Percentiles rank a stretch among this genome's conserved stretches.
These are phyloP conservation scores for Numida meleagris DNA, from an alignment of 2,113 vertebrate species.

Conservation along the genomic window DNA sequence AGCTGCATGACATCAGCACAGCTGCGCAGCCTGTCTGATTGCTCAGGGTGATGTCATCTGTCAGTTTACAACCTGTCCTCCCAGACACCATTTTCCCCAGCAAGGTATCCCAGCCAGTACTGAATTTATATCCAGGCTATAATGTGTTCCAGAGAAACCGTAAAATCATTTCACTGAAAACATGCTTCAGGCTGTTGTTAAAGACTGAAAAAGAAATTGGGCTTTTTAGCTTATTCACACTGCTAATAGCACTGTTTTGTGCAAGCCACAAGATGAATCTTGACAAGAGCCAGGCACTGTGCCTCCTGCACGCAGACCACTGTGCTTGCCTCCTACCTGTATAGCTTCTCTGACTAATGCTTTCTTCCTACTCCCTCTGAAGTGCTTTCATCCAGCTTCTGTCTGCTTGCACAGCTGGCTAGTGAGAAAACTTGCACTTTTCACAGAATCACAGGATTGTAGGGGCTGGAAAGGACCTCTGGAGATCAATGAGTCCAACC, in stretches of 20 bases:
- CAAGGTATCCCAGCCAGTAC: neutral
- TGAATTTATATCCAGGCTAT: neutral
- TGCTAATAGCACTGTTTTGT: neutral
- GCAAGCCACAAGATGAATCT: neutral
- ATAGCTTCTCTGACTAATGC: neutral
- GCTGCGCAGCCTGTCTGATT: neutral
- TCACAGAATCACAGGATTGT: too few species aligned
- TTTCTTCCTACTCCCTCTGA: neutral
- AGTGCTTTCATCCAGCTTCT: neutral
- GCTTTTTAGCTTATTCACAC: neutral
- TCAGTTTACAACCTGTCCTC: neutral
- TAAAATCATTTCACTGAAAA: neutral
- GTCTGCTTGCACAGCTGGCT: neutral
- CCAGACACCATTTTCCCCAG: neutral
- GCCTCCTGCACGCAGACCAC: neutral
- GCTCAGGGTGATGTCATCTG: neutral
- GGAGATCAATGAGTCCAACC: too few species aligned
- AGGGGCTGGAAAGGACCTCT: too few species aligned
- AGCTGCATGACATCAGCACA: constrained; percentile 21
- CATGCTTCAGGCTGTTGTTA: neutral
- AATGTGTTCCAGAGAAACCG: neutral
- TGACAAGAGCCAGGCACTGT: neutral
- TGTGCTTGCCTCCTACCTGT: neutral
- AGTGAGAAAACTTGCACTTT: neutral
- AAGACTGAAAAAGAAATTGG: neutral